These are phyloP conservation scores for Hanleya hanleyi DNA, from an alignment of 2,888 invertebrate species.

Conservation along the genomic window DNA sequence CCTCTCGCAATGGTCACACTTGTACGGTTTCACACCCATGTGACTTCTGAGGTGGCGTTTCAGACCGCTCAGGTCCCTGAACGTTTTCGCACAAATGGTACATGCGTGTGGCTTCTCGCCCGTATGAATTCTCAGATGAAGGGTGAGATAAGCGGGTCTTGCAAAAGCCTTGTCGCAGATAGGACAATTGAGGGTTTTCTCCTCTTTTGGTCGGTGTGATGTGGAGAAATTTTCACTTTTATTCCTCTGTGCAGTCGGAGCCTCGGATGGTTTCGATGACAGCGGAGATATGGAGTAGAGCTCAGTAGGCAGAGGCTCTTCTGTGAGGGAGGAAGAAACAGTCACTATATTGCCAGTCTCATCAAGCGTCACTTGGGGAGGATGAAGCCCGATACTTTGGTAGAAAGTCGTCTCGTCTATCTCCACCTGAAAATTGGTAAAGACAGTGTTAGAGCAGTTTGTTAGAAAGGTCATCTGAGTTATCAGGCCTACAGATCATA, in stretches of 20 bases:
- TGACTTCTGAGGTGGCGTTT: neutral
- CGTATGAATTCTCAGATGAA: neutral
- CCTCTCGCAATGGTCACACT: neutral
- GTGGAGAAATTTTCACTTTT: neutral
- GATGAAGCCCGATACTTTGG: no score
- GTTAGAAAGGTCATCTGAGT: no score
- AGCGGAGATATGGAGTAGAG: no score
- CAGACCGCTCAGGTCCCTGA: neutral
- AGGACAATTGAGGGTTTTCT: neutral
- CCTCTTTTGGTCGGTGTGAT: no score
- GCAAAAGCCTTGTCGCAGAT: neutral
- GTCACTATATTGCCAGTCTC: neutral
- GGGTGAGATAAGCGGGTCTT: neutral
- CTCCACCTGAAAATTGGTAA: no score
- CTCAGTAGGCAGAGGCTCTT: neutral
- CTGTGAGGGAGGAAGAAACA: neutral
- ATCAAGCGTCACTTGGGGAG: neutral
- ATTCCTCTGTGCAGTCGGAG: neutral
- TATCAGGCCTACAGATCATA: no score
- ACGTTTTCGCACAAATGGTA: neutral
- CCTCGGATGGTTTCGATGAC: no score
- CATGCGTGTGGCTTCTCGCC: neutral
- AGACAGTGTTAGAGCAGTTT: no score
- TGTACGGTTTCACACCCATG: neutral
- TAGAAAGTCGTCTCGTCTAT: no score